Conservation (phyloP, 2,888 invertebrate species). For the Drosophila lacicola region DNA sequence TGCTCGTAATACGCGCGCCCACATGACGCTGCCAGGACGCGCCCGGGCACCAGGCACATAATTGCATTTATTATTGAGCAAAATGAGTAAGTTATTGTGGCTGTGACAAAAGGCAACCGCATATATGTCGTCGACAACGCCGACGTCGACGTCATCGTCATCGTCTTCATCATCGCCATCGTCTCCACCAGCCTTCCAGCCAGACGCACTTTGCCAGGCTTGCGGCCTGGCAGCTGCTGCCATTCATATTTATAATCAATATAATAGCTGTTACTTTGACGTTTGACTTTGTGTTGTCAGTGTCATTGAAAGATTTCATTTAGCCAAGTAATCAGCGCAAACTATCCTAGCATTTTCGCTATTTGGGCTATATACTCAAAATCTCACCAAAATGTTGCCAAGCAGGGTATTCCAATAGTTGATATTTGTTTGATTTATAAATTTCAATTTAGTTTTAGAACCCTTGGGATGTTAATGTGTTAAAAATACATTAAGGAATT, state of each 20-base stretch:
- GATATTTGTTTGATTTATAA: no score
- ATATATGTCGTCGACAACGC: slow-evolving; percentile 53
- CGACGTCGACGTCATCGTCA: slow-evolving; percentile 16
- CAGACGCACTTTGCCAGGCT: slow-evolving; percentile 67
- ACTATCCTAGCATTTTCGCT: not conserved
- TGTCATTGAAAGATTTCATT: slow-evolving; percentile 63
- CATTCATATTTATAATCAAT: slow-evolving; percentile 77
- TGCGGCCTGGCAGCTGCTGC: slow-evolving; percentile 50
- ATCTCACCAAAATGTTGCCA: not conserved
- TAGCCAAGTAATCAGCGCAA: slow-evolving; percentile 29
- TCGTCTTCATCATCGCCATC: slow-evolving; percentile 33
- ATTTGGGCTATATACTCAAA: not conserved
- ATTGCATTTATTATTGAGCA: slow-evolving; percentile 83
- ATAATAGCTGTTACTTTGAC: slow-evolving; percentile 71
- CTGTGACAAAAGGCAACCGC: slow-evolving; percentile 70
- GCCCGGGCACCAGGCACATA: slow-evolving; percentile 62
- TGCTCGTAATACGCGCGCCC: slow-evolving; percentile 23
- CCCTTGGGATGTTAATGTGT: no score
- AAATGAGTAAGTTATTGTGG: slow-evolving; percentile 81
- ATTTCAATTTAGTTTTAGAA: no score
- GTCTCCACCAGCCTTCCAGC: slow-evolving; percentile 18
- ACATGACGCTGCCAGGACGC: slow-evolving; percentile 33
- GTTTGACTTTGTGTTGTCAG: slow-evolving; percentile 71
- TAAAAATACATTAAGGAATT: no score
- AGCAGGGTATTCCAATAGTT: not conserved